phyloP scores from a whole-genome alignment of 2,888 invertebrate genomes.

The Cinara cedri region DNA sequence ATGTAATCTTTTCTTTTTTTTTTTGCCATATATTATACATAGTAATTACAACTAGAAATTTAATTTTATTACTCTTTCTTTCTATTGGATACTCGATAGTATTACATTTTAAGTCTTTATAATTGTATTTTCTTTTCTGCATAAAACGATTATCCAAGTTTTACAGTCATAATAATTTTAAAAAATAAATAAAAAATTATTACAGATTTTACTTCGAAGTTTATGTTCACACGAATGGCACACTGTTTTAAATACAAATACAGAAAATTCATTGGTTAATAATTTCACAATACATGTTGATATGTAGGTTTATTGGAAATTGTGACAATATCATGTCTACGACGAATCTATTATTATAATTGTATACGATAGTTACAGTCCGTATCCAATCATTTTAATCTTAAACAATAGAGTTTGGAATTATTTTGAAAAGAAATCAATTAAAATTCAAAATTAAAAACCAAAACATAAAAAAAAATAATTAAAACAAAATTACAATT shows the following conservation, averaged over 20 bases:
- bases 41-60: no score
- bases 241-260: background rate
- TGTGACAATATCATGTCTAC: background rate
- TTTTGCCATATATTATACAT: background rate
- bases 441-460: background rate
- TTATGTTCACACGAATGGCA: background rate
- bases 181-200: no score
- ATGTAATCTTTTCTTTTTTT: background rate
- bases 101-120: no score
- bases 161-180: no score
- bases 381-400: conserved; percentile 3
- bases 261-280: background rate
- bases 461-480: background rate
- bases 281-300: background rate
- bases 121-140: no score
- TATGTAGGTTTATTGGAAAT: background rate
- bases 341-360: background rate
- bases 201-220: background rate
- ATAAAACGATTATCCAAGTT: no score
- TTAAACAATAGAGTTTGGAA: background rate
- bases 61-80: no score
- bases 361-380: background rate
- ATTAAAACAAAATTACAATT: background rate
- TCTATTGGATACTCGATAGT: no score
- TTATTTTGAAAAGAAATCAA: background rate